phyloP scores from a whole-genome alignment of 2,888 invertebrate species.

The Cryptocheilus praepositus region DNA sequence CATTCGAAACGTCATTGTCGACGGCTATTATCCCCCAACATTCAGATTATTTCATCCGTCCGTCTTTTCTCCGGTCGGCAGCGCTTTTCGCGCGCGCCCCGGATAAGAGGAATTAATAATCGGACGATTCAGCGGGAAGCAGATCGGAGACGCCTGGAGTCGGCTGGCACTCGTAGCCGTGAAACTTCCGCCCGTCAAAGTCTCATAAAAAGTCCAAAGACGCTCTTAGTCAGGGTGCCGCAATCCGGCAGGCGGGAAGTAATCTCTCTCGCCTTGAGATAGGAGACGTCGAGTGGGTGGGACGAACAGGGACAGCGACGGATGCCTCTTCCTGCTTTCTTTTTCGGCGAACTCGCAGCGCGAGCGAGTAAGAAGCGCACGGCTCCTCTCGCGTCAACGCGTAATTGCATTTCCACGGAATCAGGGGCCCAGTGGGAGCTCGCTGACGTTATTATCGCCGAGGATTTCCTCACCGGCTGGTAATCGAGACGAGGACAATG shows the following conservation, averaged over 20 bases:
- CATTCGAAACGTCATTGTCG: too few relatives aligned
- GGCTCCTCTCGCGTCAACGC: constrained; percentile 23
- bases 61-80: not conserved
- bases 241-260: constrained; percentile 39
- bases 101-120: not conserved
- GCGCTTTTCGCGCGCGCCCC: not conserved
- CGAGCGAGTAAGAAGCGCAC: constrained; percentile 27
- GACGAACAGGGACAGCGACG: not conserved
- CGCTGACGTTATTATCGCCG: constrained; percentile 46
- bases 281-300: constrained; percentile 4
- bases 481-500: constrained; percentile 49
- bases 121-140: too few relatives aligned
- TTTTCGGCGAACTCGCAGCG: not conserved
- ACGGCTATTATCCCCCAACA: not conserved
- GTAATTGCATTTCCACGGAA: constrained; percentile 55
- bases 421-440: constrained; percentile 33
- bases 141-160: not conserved
- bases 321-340: not conserved
- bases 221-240: constrained; percentile 36
- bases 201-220: constrained; percentile 32
- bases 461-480: constrained; percentile 40
- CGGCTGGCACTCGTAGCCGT: too few relatives aligned
- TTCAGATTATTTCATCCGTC: constrained; percentile 3
- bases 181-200: constrained; percentile 26
- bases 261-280: constrained; percentile 38